Evolutionary conservation across 2,888 invertebrate species (phyloP), one percentile per base, ranked within the genome.

Genomic region (Pseudococcus longispinus): DNA sequence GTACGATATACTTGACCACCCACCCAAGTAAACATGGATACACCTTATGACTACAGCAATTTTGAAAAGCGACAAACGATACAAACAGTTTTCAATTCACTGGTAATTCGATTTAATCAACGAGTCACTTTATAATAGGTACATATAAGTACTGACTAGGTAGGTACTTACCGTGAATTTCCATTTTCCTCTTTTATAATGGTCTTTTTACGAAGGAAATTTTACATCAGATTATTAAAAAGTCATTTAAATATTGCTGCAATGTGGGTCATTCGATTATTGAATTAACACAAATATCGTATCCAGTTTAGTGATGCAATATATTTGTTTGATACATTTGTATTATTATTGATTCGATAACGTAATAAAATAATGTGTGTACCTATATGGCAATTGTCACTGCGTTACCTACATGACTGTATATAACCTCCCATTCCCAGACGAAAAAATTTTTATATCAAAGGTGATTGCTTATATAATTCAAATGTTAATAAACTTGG

Each of bases 271-370:
- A 80, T 42, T 80, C 77, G 42, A 80, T 80, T 80, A 80, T 80
- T 80, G 77, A 80, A 80, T 80, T 80, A 80, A 80, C 42, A 80
- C 77, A 80, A 80, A 80, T 80, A 42, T 80, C 42, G 29, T 80
- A 80, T 42, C 77, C 20, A 37, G 42, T 80, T 80, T 80, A 15
- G 20, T 80, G 42, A 80, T 42, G 77, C 23, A 80, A 80, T 80
- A 42, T 42, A 37, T 80, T 32, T 18, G 18, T 74, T 74, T 74
- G 32, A n/a, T 74, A 29, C 74, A 20, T 80, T 80, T 80, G 42
- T 80, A 20, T 80, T 80, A 80, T 77, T 77, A 77, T 77, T 77
- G 77, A 42, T 77, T 42, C 37, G 77, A 77, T 77, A 77, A 77
- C 77, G 77, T n/a, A 77, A 77, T 20, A 20, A 77, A n/a, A 55